Conservation (phyloP, 2,113 vertebrate species). For the Talpa occidentalis region DNA sequence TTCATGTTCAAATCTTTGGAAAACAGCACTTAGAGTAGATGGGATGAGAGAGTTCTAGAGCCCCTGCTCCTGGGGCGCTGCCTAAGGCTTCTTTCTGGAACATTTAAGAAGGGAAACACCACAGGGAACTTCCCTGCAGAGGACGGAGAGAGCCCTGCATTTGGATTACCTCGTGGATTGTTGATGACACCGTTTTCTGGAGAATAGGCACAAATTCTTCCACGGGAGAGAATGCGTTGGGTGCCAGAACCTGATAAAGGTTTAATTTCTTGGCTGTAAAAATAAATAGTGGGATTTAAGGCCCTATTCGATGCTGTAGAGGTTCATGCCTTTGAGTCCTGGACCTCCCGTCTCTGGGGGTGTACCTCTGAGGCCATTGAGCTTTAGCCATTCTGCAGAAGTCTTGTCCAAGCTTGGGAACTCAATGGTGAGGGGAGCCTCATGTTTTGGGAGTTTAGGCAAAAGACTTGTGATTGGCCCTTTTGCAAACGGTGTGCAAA, state of each 20-base stretch:
- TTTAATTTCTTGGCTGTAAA: conserved; percentile 88
- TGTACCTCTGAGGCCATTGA: conserved; percentile 89
- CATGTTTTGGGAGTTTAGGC: conserved; percentile 77
- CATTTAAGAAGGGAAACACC: background rate
- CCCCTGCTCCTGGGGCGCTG: background rate
- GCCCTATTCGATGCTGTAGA: background rate
- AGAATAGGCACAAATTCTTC: conserved; percentile 90
- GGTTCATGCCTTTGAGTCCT: background rate
- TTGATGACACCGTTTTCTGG: conserved; percentile 89
- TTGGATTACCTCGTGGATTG: conserved; percentile 85
- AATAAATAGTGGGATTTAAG: background rate
- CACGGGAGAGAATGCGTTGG: conserved; percentile 86
- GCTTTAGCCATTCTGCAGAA: conserved; percentile 89
- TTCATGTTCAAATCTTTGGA: background rate
- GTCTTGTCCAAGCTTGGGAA: conserved; percentile 82
- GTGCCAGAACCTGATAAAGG: conserved; percentile 90
- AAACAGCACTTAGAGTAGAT: background rate
- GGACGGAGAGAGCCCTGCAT: background rate
- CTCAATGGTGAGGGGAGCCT: conserved; percentile 84
- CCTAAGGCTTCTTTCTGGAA: background rate
- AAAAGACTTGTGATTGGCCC: conserved; percentile 71
- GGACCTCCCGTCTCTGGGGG: background rate
- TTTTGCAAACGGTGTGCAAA: conserved; percentile 77
- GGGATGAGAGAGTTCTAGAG: background rate
- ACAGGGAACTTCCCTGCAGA: no score